Conservation (phyloP, 2,888 invertebrate genomes). For the Nemotelus nigrinus region DNA sequence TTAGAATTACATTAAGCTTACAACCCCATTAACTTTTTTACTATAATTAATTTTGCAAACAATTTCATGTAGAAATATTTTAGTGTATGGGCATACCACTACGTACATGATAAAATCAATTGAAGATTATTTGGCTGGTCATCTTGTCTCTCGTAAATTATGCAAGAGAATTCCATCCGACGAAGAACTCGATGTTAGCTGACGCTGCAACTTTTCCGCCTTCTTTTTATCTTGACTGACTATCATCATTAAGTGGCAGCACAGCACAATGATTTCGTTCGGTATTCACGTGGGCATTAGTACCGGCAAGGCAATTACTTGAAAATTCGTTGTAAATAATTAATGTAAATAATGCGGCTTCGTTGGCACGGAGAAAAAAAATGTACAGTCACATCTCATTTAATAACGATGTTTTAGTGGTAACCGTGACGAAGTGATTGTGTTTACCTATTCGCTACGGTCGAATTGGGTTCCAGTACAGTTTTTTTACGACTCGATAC, state of each 20-base stretch:
- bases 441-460: slow-evolving; percentile 16
- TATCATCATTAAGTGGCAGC: not conserved
- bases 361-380: not conserved
- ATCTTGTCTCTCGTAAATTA: too few relatives aligned
- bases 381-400: slow-evolving; percentile 18
- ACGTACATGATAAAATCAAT: too few relatives aligned
- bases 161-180: not conserved
- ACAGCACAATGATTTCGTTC: not conserved
- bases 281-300: slow-evolving; percentile 13
- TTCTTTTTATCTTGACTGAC: not conserved
- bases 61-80: too few relatives aligned
- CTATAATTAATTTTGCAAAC: too few relatives aligned
- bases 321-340: slow-evolving; percentile 30
- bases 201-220: slow-evolving; percentile 10
- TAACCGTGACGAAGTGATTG: not conserved
- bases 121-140: too few relatives aligned
- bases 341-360: not conserved
- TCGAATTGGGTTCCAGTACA: not conserved
- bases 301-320: slow-evolving; percentile 17
- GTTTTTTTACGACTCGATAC: too few relatives aligned
- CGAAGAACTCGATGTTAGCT: not conserved
- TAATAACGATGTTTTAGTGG: not conserved
- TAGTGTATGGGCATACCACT: too few relatives aligned
- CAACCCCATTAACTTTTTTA: too few relatives aligned
- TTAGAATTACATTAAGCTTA: too few relatives aligned